Conservation (phyloP, 2,113 vertebrate genomes). For the Cebidichthys violaceus region DNA sequence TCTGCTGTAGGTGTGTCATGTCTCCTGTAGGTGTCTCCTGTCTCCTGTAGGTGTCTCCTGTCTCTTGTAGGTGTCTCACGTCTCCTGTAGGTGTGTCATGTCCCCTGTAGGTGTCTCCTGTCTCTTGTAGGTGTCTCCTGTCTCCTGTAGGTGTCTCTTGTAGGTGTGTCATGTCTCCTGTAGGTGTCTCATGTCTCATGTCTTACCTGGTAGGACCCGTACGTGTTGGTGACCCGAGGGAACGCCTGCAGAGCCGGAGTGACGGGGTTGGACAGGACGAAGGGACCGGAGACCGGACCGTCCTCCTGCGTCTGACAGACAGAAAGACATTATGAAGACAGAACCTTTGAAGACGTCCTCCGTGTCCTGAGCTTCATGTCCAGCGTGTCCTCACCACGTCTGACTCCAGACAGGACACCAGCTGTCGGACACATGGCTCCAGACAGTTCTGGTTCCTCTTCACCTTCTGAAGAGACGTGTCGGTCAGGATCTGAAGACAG, state of each 20-base stretch:
- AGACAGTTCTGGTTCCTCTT: conserved; percentile 98
- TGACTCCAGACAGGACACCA: conserved; percentile 96
- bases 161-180: no score
- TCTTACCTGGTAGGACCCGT: conserved; percentile 91
- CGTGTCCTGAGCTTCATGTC: no score
- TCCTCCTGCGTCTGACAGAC: conserved; percentile 91
- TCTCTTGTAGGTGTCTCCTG: no score
- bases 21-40: no score
- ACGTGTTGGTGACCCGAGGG: conserved; percentile 93
- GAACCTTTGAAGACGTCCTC: no score
- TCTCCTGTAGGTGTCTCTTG: no score
- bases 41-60: no score
- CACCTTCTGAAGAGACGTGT: conserved; percentile 98
- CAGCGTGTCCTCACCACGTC: conserved; percentile 88
- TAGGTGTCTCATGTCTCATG: no score
- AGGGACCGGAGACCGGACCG: conserved; percentile 87
- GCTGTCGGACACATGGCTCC: conserved; percentile 96
- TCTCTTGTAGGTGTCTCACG: no score
- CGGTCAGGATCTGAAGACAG: conserved; percentile 90
- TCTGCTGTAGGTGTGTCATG: no score
- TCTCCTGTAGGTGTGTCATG: no score
- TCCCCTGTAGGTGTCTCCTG: no score
- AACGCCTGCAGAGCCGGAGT: conserved; percentile 91
- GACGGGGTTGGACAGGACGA: conserved; percentile 90
- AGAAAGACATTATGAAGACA: neutral